Conservation (phyloP, 2,888 invertebrate genomes). For the Sturmia bella region DNA sequence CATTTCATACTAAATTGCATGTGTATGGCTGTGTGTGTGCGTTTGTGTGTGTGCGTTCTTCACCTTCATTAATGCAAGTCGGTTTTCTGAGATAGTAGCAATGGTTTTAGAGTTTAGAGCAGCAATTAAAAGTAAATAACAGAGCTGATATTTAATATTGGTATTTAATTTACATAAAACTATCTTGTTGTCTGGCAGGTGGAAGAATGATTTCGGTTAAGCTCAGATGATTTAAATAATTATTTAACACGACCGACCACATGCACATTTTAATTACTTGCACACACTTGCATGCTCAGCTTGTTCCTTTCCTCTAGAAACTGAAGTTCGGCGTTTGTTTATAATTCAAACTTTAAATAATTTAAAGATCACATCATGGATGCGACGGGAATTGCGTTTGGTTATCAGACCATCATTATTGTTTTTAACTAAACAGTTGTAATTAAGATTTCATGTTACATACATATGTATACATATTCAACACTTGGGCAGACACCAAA, state of each 20-base stretch:
- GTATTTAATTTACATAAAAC: constrained; percentile 9
- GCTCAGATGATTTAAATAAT: constrained; percentile 57
- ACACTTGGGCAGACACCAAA: too few relatives aligned
- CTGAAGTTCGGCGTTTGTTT: neutral
- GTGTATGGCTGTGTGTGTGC: too few relatives aligned
- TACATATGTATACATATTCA: too few relatives aligned
- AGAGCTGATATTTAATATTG: constrained; percentile 19
- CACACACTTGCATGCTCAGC: too few relatives aligned
- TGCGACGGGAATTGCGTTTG: constrained; percentile 38
- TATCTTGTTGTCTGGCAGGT: constrained; percentile 46
- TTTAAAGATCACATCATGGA: constrained; percentile 16
- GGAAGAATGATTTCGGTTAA: constrained; percentile 40
- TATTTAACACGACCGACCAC: constrained; percentile 26
- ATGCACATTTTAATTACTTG: neutral
- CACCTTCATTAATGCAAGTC: too few relatives aligned
- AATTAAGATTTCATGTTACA: constrained; percentile 34
- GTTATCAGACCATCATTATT: constrained; percentile 48
- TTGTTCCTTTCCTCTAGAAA: constrained; percentile 3
- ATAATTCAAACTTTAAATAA: too few relatives aligned
- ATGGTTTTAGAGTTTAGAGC: neutral
- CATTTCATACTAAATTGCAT: too few relatives aligned
- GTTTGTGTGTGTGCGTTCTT: too few relatives aligned
- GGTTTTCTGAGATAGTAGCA: too few relatives aligned
- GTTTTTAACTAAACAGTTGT: neutral
- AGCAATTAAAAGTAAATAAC: constrained; percentile 32